phyloP scores from a whole-genome alignment of 2,113 vertebrate genomes.

The Tragelaphus strepsiceros region DNA sequence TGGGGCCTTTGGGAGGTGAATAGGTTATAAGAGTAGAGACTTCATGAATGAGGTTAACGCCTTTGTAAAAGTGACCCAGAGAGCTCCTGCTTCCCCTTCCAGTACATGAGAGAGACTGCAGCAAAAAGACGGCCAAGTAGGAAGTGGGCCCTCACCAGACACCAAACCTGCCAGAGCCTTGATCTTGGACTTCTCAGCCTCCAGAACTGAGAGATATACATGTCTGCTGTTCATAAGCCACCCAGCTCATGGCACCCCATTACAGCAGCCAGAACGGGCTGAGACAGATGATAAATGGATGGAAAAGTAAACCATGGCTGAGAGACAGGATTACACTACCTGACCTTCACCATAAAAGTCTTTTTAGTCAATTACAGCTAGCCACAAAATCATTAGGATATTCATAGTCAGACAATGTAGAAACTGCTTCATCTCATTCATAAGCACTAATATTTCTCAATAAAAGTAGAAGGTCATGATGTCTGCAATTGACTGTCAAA shows the following conservation, averaged over 20 bases:
- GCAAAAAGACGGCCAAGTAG: not conserved
- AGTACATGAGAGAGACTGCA: fast-evolving
- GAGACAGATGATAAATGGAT: not conserved
- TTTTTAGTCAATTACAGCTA: not conserved
- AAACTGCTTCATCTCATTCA: not conserved
- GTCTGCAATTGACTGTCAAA: not conserved
- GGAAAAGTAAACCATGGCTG: not conserved
- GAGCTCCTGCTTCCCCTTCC: not conserved
- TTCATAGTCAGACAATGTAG: not conserved
- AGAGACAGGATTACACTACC: not conserved
- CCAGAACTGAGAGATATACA: not conserved
- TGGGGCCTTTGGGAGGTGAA: not conserved
- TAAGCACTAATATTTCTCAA: not conserved
- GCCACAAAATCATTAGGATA: not conserved
- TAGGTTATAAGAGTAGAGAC: not conserved
- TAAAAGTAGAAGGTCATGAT: not conserved
- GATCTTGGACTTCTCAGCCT: not conserved
- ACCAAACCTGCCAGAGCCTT: not conserved
- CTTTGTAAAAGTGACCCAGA: not conserved
- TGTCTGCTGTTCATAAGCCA: not conserved
- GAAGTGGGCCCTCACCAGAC: not conserved
- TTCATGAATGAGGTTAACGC: not conserved
- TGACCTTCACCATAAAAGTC: not conserved
- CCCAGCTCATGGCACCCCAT: not conserved
- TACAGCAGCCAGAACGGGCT: not conserved